Percentiles rank a stretch among this genome's conserved stretches.
Evolutionary conservation across 2,113 vertebrate genomes (phyloP).

Genomic region (Piprites chloris): DNA sequence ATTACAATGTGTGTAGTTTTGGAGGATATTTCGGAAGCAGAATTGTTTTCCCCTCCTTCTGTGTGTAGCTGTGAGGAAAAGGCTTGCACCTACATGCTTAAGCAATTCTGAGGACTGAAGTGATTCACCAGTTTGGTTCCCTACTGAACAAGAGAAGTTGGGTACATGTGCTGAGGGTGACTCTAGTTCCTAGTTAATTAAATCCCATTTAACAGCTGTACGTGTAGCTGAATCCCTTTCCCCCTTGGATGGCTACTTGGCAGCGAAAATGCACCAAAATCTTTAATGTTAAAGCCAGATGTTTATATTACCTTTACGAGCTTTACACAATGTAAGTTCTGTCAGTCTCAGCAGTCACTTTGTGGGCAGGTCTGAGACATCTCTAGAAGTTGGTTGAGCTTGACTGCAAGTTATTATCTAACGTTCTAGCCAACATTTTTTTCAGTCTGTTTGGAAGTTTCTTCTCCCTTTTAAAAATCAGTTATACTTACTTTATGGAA

Average conservation of each 20-base stretch:
- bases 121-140: background rate
- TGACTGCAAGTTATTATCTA: conserved; percentile 38
- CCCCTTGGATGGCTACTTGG: background rate
- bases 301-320: background rate
- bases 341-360: background rate
- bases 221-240: background rate
- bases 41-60: background rate
- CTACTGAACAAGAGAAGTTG: background rate
- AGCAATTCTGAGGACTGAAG: background rate
- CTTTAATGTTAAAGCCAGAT: conserved; percentile 41
- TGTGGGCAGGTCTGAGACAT: conserved; percentile 23
- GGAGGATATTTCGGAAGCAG: background rate
- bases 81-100: background rate
- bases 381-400: background rate
- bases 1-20: background rate
- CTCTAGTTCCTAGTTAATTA: background rate
- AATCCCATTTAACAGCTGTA: background rate
- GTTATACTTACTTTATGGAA: conserved; percentile 15
- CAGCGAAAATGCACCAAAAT: background rate
- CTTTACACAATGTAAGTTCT: conserved; percentile 11
- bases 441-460: background rate
- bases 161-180: background rate
- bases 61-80: background rate
- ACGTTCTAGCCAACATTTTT: background rate
- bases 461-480: background rate